Conservation (phyloP, 2,797 vertebrate genomes). For the Acanthurus lineatus region DNA sequence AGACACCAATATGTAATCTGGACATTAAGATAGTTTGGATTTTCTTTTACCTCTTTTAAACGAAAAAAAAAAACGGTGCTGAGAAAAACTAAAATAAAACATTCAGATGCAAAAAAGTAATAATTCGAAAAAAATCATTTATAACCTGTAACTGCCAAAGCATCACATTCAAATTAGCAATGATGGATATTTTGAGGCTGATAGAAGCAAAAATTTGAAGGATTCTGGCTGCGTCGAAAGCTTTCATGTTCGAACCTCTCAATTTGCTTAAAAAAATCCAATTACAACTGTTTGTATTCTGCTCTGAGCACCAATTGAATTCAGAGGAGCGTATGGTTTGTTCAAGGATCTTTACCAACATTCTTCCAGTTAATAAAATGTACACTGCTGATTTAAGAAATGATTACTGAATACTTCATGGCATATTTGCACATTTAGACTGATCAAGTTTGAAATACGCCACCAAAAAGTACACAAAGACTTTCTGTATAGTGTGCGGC, state of each 20-base stretch:
- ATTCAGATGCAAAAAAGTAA: not conserved
- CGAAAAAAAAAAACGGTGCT: no score
- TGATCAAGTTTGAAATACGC: constrained; percentile 1
- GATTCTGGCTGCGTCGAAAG: constrained; percentile 51
- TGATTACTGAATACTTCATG: constrained; percentile 34
- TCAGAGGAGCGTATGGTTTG: constrained; percentile 25
- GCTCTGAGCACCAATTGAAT: constrained; percentile 31
- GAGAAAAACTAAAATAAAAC: no score
- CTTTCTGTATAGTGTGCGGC: no score
- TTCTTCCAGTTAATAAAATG: constrained; percentile 52
- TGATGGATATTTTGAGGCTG: constrained; percentile 35
- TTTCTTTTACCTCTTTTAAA: not conserved
- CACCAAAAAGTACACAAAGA: constrained; percentile 12
- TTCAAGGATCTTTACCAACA: constrained; percentile 58
- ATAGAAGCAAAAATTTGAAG: constrained; percentile 60
- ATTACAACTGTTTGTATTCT: constrained; percentile 56
- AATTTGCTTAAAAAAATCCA: constrained; percentile 56
- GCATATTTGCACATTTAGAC: constrained; percentile 34
- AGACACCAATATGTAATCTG: not conserved
- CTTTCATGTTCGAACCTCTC: constrained; percentile 25
- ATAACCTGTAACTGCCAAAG: not conserved
- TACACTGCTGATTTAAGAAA: constrained; percentile 23
- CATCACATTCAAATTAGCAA: constrained; percentile 21
- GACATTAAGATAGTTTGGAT: not conserved
- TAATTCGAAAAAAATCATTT: not conserved